phyloP scores from a whole-genome alignment of 64 coral and sea anemone species.

The Dendrophyllia cribrosa region DNA sequence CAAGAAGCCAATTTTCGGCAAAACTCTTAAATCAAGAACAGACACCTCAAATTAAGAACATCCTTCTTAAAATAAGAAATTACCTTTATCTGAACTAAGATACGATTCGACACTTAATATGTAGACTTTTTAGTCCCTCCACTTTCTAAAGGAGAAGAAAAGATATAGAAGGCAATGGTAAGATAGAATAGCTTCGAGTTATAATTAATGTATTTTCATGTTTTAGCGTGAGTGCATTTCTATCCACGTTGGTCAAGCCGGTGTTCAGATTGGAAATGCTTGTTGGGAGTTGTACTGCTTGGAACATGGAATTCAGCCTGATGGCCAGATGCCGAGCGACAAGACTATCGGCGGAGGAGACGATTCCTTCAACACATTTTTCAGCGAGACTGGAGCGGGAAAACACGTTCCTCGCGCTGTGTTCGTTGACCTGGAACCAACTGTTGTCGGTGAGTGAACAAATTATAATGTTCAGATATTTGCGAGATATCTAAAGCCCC shows the following conservation, averaged over 20 bases:
- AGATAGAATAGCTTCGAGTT: too few relatives aligned
- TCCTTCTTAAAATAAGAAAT: too few relatives aligned
- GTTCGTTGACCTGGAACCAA: constrained; percentile 14
- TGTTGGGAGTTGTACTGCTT: constrained; percentile 18
- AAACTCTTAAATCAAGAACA: too few relatives aligned
- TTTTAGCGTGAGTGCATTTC: constrained; percentile 8
- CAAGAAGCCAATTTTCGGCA: too few relatives aligned
- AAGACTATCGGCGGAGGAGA: neutral
- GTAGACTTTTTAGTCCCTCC: too few relatives aligned
- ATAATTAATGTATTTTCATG: too few relatives aligned
- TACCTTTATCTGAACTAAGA: too few relatives aligned
- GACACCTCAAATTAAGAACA: too few relatives aligned
- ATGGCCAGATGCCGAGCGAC: constrained; percentile 1
- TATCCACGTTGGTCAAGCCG: constrained; percentile 2
- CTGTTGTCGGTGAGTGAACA: neutral
- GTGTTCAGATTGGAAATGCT: constrained; percentile 1
- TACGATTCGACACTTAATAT: too few relatives aligned
- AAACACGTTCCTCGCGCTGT: constrained; percentile 29
- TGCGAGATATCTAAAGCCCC: neutral
- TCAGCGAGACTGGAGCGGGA: constrained; percentile 11
- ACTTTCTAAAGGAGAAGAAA: too few relatives aligned
- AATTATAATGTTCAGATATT: neutral
- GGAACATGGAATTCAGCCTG: constrained; percentile 17
- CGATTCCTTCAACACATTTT: constrained; percentile 19
- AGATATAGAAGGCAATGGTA: too few relatives aligned